Evolutionary conservation across 2,113 vertebrate genomes (phyloP).

Genomic region (Origma solitaria): DNA sequence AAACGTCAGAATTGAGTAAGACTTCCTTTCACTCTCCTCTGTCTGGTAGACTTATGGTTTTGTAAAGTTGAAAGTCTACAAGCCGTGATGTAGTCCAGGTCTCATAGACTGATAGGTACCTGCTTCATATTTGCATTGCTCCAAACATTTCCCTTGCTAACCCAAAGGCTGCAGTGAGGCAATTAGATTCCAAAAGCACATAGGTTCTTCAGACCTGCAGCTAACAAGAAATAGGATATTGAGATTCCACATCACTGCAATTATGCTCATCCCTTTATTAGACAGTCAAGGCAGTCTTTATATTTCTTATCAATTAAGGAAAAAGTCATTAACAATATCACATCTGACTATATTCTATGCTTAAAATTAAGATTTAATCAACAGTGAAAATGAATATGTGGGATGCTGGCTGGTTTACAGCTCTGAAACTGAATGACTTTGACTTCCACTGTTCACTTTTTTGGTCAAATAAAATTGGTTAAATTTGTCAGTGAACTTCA

Average conservation of each 20-base stretch:
- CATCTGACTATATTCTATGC: background rate
- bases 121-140: background rate
- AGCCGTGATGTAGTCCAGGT: background rate
- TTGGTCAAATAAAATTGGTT: background rate
- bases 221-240: background rate
- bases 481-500: background rate
- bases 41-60: background rate
- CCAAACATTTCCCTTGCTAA: background rate
- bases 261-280: background rate
- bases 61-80: background rate
- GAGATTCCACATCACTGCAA: background rate
- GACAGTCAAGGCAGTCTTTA: background rate
- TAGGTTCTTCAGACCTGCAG: background rate
- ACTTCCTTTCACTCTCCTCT: background rate
- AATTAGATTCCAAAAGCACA: background rate
- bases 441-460: background rate
- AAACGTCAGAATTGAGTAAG: background rate
- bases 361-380: background rate
- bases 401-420: background rate
- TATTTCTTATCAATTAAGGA: background rate
- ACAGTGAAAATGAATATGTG: background rate
- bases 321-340: background rate
- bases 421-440: background rate
- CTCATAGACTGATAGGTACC: background rate
- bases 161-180: background rate